Percentiles rank a stretch among this genome's conserved stretches.
phyloP scores from a whole-genome alignment of 2,888 invertebrate genomes.

The Drosophila algonquin region DNA sequence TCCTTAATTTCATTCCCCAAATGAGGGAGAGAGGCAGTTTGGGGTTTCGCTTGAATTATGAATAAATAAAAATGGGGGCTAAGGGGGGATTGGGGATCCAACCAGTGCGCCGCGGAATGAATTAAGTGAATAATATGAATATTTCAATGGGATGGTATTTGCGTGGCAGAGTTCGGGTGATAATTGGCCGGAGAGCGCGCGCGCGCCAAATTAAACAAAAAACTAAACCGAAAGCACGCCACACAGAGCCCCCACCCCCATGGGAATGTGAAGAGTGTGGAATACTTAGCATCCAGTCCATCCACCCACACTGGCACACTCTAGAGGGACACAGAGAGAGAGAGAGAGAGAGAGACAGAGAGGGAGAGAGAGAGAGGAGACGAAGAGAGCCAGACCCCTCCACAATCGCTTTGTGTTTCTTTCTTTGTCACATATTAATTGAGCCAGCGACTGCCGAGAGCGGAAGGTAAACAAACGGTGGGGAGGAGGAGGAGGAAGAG shows the following conservation, averaged over 20 bases:
- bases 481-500: background rate
- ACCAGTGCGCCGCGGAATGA: background rate
- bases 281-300: too few species aligned
- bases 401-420: slow-evolving; percentile 35
- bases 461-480: slow-evolving; percentile 39
- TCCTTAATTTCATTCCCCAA: background rate
- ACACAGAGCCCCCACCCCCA: background rate
- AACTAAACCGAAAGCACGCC: slow-evolving; percentile 14
- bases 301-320: background rate
- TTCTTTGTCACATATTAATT: slow-evolving; percentile 53
- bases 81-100: background rate
- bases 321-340: background rate
- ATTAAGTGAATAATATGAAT: slow-evolving; percentile 18
- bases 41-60: background rate
- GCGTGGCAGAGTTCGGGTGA: slow-evolving; percentile 15
- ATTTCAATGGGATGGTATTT: slow-evolving; percentile 12
- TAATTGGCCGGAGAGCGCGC: slow-evolving; percentile 43
- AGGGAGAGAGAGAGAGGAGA: background rate
- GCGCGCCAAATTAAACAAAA: slow-evolving; percentile 44
- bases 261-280: slow-evolving; percentile 36
- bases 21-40: background rate
- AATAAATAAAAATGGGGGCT: slow-evolving; percentile 9
- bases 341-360: too few species aligned
- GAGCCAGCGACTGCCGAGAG: slow-evolving; percentile 45
- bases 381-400: background rate